Base-by-base conservation (phyloP, 2,797 vertebrate genomes). In the Acridotheres tristis region DNA sequence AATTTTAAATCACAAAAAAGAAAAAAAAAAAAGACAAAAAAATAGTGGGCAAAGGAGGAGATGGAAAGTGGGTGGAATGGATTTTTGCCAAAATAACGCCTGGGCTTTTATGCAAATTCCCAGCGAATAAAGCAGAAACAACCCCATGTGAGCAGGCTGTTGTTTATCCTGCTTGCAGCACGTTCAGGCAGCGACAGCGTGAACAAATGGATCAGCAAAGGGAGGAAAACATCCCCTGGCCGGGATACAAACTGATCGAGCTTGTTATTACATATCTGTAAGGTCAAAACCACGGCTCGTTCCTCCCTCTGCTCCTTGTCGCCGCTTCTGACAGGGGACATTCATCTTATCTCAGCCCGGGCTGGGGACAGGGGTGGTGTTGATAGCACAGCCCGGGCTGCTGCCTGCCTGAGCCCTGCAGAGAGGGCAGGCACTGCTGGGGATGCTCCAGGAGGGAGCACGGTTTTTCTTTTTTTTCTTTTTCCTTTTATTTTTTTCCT, bases 111-210 rank as follows among this genome's bases (percentile, higher is more conserved):
- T 48, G 51, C 40, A 48, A 81, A 40, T 54, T 50, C 23, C 15
- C 4, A 1, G 26, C 3, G 48, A 78, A 68, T 18, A 43, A 61
- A 85, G 75, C 71, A 78, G 73, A 38, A 47, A 2, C 27, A 57
- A 6, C n/a, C 50, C 2, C 25, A 50, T 11, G 76, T 0, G 1
- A 68, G 34, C 11, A 51, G 51, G 12, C 20, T 65, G 76, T 4
- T 27, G 4, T 61, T 61, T 9, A 3, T 61, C 21, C n/a, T 17
- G 55, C 55, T 18, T 29, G 63, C 50, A 68, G 75, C 4, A 1
- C 1, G 1, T 50, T 45, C 38, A 54, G 78, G n/a, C 54, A n/a
- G 50, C 0, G 0, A 22, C 4, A 43, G 63, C 0, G 0, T 0
- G 10, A 81, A 32, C 45, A 45, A 48, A 51, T 0, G 9, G 65